Base-by-base conservation (phyloP, 2,888 invertebrate species). In the Coleophora deauratella region DNA sequence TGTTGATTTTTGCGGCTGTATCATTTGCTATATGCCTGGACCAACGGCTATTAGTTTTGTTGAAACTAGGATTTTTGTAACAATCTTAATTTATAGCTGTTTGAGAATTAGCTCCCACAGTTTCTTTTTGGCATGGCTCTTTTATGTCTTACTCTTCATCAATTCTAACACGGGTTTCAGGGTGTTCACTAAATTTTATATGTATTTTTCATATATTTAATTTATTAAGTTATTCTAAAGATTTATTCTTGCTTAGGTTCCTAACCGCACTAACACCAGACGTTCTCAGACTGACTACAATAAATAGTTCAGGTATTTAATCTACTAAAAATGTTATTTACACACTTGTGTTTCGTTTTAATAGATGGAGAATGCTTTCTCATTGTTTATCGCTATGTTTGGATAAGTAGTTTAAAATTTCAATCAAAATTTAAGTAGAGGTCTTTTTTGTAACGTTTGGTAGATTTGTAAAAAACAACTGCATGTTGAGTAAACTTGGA, bases 261-360 rank as follows among this genome's bases (percentile, higher is more conserved):
- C 81, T 86, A 77, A 81, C 85, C 59, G 86, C 86, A 66, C 72
- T 86, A 76, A 86, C 86, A 59, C 86, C 86, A 58, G 86, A 86
- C 62, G 86, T 86, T 59, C 77, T 86, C 66, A 81, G 86, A 77
- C 73, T 86, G 79, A 86, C 86, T 47, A 84, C 86, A 62, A 85
- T 86, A 60, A 85, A 86, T 75, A 79, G 70, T 57, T 74, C 86
- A 86, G 86, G 86, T 86, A 81, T 66, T n/a, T 66, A 57, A 58
- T 55, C 58, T 56, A 67, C 60, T 68, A 71, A 73, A 66, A 11
- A 54, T 54, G 39, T 44, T 27, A 35, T 37, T 30, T 47, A 46
- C 51, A 49, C 53, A 46, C 52, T 57, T 51, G 36, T 46, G 39
- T 48, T 45, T 41, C 42, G 42, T 51, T 53, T 59, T 49, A 55